Conservation (phyloP, 64 coral and sea anemone genomes). For the Orbicella faveolata region DNA sequence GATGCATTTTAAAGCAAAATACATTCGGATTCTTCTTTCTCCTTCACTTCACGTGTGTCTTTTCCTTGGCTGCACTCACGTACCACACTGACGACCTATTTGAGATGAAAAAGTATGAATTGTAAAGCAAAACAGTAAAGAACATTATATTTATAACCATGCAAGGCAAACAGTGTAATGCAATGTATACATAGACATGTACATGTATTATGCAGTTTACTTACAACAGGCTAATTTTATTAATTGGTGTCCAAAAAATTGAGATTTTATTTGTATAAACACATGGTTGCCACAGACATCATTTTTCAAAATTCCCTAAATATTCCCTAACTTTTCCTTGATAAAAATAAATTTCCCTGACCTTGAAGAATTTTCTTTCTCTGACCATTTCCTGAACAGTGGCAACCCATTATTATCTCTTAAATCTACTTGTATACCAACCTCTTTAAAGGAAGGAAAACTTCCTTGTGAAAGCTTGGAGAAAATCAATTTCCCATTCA, state of each 20-base stretch:
- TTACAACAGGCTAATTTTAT: too few relatives aligned
- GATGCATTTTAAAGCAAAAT: background rate
- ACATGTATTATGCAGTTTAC: too few relatives aligned
- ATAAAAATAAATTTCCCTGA: too few relatives aligned
- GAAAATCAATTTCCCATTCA: constrained; percentile 61
- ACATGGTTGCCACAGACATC: too few relatives aligned
- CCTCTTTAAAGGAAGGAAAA: constrained; percentile 63
- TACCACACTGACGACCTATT: constrained; percentile 4
- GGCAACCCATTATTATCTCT: too few relatives aligned
- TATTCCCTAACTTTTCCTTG: too few relatives aligned
- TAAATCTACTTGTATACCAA: background rate
- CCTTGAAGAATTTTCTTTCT: too few relatives aligned
- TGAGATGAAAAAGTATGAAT: background rate
- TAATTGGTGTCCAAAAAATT: too few relatives aligned
- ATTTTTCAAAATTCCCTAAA: too few relatives aligned
- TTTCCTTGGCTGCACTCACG: constrained; percentile 22
- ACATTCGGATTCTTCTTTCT: background rate
- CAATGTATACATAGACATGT: too few relatives aligned
- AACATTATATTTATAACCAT: background rate
- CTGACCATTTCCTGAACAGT: too few relatives aligned
- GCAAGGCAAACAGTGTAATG: background rate
- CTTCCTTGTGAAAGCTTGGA: constrained; percentile 62
- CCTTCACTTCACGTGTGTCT: background rate
- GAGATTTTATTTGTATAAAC: too few relatives aligned
- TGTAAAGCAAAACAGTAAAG: background rate